Base-by-base conservation (phyloP, 2,888 invertebrate genomes). In the Hypomecis punctinalis region DNA sequence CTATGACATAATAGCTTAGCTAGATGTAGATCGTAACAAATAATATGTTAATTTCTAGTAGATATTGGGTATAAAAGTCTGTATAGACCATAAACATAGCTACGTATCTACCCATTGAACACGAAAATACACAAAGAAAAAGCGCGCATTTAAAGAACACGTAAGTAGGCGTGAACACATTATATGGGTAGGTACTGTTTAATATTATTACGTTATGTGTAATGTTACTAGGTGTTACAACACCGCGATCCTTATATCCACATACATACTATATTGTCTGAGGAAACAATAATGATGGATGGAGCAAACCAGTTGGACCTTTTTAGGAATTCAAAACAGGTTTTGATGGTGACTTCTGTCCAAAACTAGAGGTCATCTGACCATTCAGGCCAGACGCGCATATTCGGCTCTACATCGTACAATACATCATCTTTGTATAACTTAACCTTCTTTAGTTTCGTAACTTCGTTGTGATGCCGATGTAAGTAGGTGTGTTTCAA, bases 321-420 rank as follows among this genome's bases (percentile, higher is more conserved):
- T 73, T 74, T 79, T 82, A 79, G 78, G 76, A 77, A 76, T 76
- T 73, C 64, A 59, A 78, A 89, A 90, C 90, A 74, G 84, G 90
- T 90, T 90, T 79, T 76, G 70, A 76, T 79, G 74, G 79, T 75
- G 75, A 79, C 76, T 77, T 71, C 70, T 79, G 76, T 75, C 75
- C 73, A 77, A 81, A 77, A 74, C 66, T 78, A 73, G 73, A 84
- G 81, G 83, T 82, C 80, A 74, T 11, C 51, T 61, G 46, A 40
- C 57, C 61, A 70, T 73, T 71, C 67, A 71, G 73, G 72, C 66
- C 49, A 62, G 59, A 62, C 66, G 65, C 63, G 56, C 67, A 36
- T 65, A 65, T 40, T 6, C 49, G 40, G 5, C 40, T 49, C 55
- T 39, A 40, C 33, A 53, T 48, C 36, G 35, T 57, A 57, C 46